phyloP scores from a whole-genome alignment of 92 coral and sea anemone species.

The Porites lobata region DNA sequence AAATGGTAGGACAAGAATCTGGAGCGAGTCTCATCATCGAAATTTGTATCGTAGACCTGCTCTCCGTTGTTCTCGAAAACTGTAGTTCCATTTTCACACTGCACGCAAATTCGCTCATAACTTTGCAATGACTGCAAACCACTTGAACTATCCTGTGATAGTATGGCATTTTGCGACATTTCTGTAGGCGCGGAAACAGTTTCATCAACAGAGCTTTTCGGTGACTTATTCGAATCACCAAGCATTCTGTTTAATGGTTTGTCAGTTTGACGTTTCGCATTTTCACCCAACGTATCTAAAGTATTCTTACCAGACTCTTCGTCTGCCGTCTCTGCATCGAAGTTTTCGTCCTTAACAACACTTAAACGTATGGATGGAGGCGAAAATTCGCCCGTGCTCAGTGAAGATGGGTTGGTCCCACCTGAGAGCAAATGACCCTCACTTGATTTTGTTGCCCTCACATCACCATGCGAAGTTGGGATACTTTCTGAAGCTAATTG shows the following conservation, averaged over 20 bases:
- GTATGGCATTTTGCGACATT: neutral
- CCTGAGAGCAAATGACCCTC: neutral
- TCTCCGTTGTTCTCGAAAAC: neutral
- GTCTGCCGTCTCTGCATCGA: neutral
- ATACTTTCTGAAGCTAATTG: neutral
- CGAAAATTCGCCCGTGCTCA: neutral
- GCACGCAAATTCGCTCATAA: neutral
- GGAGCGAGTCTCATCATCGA: conserved; percentile 51
- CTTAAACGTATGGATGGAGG: neutral
- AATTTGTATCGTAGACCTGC: neutral
- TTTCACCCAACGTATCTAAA: neutral
- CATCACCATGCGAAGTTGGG: neutral
- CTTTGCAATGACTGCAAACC: neutral
- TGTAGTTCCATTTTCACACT: conserved; percentile 18
- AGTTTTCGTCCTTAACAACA: neutral
- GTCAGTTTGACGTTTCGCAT: neutral
- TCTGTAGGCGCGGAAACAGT: neutral
- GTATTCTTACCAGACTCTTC: neutral
- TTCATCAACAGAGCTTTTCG: neutral
- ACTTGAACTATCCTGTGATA: neutral
- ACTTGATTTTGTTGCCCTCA: neutral
- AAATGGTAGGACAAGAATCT: conserved; percentile 60
- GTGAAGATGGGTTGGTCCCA: neutral
- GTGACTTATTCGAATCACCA: neutral
- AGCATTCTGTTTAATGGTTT: neutral